Evolutionary conservation across 2,797 vertebrate genomes (phyloP).

Genomic region (Neolamprologus multifasciatus): DNA sequence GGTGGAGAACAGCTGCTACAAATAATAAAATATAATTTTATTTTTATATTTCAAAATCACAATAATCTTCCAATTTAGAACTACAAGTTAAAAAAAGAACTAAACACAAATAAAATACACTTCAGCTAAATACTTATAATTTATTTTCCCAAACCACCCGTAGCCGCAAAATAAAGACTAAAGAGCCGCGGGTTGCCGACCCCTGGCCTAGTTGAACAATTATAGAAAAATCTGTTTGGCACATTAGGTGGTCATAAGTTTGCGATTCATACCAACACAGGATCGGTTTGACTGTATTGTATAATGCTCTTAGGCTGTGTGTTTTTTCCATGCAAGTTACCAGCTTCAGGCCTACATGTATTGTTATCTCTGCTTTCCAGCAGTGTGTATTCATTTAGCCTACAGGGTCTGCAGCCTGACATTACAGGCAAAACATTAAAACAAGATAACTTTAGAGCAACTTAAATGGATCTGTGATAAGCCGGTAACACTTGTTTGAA

Average conservation of each 20-base stretch:
- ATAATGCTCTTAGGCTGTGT: background rate
- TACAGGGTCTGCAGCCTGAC: background rate
- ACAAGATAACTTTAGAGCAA: background rate
- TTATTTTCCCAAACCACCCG: too few relatives aligned
- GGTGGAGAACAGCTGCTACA: too few relatives aligned
- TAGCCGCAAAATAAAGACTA: too few relatives aligned
- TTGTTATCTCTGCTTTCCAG: background rate
- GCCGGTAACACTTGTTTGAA: background rate
- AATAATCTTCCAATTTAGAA: too few relatives aligned
- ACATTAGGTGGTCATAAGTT: background rate
- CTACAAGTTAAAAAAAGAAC: too few relatives aligned
- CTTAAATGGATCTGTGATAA: background rate
- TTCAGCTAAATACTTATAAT: too few relatives aligned
- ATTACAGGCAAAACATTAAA: background rate
- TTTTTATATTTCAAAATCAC: too few relatives aligned
- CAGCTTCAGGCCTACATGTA: background rate
- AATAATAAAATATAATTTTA: too few relatives aligned
- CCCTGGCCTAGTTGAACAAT: background rate
- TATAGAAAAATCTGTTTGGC: background rate
- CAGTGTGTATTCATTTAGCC: fast-evolving
- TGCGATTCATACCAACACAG: background rate
- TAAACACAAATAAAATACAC: too few relatives aligned
- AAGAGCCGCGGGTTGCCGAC: too few relatives aligned
- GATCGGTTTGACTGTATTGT: background rate
- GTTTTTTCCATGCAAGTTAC: background rate